Conservation (phyloP, 2,797 vertebrate species). For the Sandelia bainsii region DNA sequence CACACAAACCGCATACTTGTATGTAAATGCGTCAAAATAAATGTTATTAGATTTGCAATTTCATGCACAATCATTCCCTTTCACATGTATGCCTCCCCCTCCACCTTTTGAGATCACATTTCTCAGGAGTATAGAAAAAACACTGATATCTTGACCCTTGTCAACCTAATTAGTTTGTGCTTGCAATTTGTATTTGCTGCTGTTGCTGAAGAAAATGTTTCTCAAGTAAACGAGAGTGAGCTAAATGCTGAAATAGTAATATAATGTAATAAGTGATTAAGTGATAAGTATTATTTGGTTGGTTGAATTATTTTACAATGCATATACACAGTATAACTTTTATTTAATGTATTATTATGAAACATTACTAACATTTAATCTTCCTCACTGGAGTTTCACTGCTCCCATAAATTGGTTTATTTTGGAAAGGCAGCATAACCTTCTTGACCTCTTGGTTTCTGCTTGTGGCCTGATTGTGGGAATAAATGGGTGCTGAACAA, state of each 20-base stretch:
- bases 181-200: conserved; percentile 8
- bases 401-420: conserved; percentile 16
- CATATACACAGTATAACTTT: conserved; percentile 17
- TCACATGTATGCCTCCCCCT: not conserved
- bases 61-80: not conserved
- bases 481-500: conserved; percentile 69
- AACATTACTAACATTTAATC: conserved; percentile 20
- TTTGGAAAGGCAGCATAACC: conserved; percentile 22
- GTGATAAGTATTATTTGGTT: too few species aligned
- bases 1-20: not conserved
- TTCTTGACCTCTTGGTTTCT: conserved; percentile 43
- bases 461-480: conserved; percentile 57
- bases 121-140: conserved; percentile 18
- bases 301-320: conserved; percentile 12
- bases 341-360: conserved; percentile 34
- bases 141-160: conserved; percentile 19
- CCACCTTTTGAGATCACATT: not conserved
- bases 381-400: conserved; percentile 8
- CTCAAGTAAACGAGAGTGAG: conserved; percentile 8
- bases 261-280: not conserved
- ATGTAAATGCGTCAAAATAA: conserved; percentile 4
- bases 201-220: not conserved
- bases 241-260: conserved; percentile 29
- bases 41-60: not conserved
- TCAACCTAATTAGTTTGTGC: conserved; percentile 2